These are phyloP conservation scores for Salvelinus namaycush DNA, from an alignment of 2,113 vertebrate species.

Conservation along the genomic window DNA sequence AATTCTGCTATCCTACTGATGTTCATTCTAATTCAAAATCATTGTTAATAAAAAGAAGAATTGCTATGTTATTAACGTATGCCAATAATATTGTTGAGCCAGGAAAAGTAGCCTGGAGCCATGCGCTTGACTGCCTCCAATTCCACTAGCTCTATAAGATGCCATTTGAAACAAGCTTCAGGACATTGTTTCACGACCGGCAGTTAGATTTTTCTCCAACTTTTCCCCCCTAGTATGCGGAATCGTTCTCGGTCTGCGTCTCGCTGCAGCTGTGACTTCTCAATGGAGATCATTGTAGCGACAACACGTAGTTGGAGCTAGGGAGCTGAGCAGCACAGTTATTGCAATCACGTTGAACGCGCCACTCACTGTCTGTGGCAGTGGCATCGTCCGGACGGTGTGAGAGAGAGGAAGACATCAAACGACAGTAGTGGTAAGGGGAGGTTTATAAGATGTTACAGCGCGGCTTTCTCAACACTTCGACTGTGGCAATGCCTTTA, in stretches of 20 bases:
- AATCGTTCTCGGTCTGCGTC: constrained; percentile 31
- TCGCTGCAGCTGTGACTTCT: constrained; percentile 48
- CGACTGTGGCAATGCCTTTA: constrained; percentile 13
- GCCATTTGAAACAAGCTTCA: constrained; percentile 13
- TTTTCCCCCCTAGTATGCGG: constrained; percentile 21
- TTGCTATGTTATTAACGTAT: too few relatives aligned
- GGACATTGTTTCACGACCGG: constrained; percentile 35
- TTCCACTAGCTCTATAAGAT: constrained; percentile 7
- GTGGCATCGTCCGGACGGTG: constrained; percentile 22
- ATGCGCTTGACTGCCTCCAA: too few relatives aligned
- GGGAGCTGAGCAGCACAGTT: constrained; percentile 7
- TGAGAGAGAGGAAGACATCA: constrained; percentile 23
- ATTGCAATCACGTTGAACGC: constrained; percentile 15
- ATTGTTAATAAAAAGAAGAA: too few relatives aligned
- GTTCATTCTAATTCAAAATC: too few relatives aligned
- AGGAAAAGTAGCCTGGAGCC: too few relatives aligned
- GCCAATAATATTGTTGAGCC: too few relatives aligned
- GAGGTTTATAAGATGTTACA: constrained; percentile 27
- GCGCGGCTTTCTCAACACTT: not conserved
- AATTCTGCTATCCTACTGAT: too few relatives aligned
- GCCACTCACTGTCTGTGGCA: constrained; percentile 17
- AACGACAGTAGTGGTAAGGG: constrained; percentile 34
- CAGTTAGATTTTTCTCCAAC: constrained; percentile 39
- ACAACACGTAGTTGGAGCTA: constrained; percentile 34
- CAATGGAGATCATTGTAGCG: constrained; percentile 50